A percentile compares a stretch with the other conserved stretches of the same genome.
phyloP scores from a whole-genome alignment of 2,797 vertebrate species.

The Anguilla obscura region DNA sequence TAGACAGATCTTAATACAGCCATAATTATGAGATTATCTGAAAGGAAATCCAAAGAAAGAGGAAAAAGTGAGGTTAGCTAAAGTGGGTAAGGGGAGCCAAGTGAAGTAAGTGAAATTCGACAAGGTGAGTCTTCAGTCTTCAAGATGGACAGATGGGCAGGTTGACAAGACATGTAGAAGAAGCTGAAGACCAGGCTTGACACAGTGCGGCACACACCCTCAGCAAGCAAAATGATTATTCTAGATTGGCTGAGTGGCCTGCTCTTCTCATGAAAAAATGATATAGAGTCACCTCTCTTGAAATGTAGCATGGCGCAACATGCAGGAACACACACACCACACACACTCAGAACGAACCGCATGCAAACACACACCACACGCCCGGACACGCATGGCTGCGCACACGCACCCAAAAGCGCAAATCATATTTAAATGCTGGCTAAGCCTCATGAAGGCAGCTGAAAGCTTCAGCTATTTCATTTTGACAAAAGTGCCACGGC shows the following conservation, averaged over 20 bases:
- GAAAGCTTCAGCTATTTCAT: neutral
- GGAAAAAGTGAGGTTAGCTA: neutral
- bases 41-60: neutral
- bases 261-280: neutral
- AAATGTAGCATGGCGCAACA: neutral
- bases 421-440: slow-evolving; percentile 24
- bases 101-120: neutral
- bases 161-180: neutral
- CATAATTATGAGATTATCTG: neutral
- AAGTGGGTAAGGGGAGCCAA: neutral
- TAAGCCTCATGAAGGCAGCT: neutral
- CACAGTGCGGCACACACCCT: neutral
- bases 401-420: neutral
- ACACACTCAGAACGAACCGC: neutral
- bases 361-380: neutral
- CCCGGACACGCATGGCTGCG: neutral
- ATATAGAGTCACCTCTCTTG: neutral
- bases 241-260: neutral
- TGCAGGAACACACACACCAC: neutral
- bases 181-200: neutral
- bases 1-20: neutral
- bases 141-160: neutral
- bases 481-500: neutral
- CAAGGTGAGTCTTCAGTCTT: neutral
- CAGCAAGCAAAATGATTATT: neutral